A percentile compares a stretch with the other conserved stretches of the same genome.
Evolutionary conservation across 2,888 invertebrate genomes (phyloP).

Genomic region (Elmis aenea): DNA sequence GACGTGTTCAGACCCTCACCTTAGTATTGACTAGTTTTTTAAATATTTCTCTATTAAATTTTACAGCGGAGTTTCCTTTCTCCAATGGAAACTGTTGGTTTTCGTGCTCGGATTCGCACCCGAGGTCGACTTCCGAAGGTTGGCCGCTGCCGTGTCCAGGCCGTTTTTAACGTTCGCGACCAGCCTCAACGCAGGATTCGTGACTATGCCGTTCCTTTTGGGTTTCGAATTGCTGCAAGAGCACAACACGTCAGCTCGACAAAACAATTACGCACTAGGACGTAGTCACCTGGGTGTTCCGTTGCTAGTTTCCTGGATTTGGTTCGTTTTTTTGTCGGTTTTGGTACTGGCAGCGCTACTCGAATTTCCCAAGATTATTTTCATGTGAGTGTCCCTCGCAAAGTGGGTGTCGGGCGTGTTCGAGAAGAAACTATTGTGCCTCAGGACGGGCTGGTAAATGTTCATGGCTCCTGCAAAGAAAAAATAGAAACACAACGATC

Average conservation of each 20-base stretch:
- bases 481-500: constrained; percentile 4
- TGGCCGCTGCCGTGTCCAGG: constrained; percentile 60
- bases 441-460: constrained; percentile 45
- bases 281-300: too few relatives aligned
- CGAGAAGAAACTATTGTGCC: constrained; percentile 44
- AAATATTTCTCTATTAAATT: constrained; percentile 13
- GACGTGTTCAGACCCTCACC: constrained; percentile 9
- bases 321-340: constrained; percentile 34
- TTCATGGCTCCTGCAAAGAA: constrained; percentile 39
- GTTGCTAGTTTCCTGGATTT: constrained; percentile 17
- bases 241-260: too few relatives aligned
- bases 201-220: constrained; percentile 80
- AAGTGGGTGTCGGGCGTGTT: constrained; percentile 72
- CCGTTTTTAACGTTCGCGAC: constrained; percentile 74
- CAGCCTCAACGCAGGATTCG: constrained; percentile 79
- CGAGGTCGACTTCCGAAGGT: constrained; percentile 57
- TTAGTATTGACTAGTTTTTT: constrained; percentile 28
- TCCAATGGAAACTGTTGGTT: constrained; percentile 77
- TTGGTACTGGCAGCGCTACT: constrained; percentile 33
- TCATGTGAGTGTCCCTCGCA: constrained; percentile 87
- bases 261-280: too few relatives aligned
- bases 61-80: constrained; percentile 75
- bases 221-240: constrained; percentile 50
- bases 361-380: constrained; percentile 65
- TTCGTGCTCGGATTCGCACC: constrained; percentile 58